A percentile compares a stretch with the other conserved stretches of the same genome.
These are phyloP conservation scores for Brachyalestes nurse DNA, from an alignment of 2,797 vertebrate genomes.

Conservation along the genomic window DNA sequence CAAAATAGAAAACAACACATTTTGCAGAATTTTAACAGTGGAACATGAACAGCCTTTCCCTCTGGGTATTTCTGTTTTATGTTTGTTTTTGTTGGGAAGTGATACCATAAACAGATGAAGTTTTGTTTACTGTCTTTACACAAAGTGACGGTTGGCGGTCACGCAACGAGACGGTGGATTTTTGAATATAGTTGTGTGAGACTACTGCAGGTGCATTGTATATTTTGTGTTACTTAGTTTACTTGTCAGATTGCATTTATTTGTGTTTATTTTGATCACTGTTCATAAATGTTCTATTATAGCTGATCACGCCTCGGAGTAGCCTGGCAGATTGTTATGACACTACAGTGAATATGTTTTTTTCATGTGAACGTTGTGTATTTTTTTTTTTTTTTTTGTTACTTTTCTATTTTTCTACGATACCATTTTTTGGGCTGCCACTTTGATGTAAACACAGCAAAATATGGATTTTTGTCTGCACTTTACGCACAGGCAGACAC, in stretches of 20 bases:
- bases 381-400: not conserved
- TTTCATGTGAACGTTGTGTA: not conserved
- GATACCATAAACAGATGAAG: not conserved
- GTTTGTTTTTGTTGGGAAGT: too few relatives aligned
- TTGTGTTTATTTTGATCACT: too few relatives aligned
- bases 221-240: too few relatives aligned
- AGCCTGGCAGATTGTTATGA: not conserved
- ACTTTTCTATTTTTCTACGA: not conserved
- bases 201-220: too few relatives aligned
- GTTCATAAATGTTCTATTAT: not conserved
- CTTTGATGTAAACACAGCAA: not conserved
- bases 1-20: not conserved
- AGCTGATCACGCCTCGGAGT: not conserved
- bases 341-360: not conserved
- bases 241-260: too few relatives aligned
- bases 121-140: not conserved
- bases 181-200: too few relatives aligned
- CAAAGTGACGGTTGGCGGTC: not conserved
- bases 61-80: too few relatives aligned
- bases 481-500: not conserved
- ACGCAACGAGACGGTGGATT: not conserved
- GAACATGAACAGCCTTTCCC: too few relatives aligned
- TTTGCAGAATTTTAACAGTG: not conserved
- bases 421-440: not conserved
- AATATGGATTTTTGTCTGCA: too few relatives aligned